Percentiles rank a stretch among this genome's conserved stretches.
Conservation (phyloP, 2,888 invertebrate genomes). For the Norana najaformis region DNA sequence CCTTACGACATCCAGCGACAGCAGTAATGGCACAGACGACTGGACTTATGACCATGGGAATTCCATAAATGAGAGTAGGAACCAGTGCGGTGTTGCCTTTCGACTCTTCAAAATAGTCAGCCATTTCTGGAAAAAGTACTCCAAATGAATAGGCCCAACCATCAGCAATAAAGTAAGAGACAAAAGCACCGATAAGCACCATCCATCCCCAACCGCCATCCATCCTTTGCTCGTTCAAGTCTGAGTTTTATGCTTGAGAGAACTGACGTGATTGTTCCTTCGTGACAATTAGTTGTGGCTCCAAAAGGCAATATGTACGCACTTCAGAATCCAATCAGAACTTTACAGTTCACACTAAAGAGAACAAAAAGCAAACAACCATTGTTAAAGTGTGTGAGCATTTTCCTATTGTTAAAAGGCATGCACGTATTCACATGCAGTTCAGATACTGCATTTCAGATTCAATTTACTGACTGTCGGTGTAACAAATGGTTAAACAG, state of each 20-base stretch:
- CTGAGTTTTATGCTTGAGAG: neutral
- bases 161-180: slow-evolving; percentile 45
- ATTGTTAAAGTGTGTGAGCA: neutral
- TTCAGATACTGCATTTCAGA: neutral
- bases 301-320: neutral
- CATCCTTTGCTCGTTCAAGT: neutral
- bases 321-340: neutral
- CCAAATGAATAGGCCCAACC: slow-evolving; percentile 47
- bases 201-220: slow-evolving; percentile 47
- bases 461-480: neutral
- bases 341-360: neutral
- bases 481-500: neutral
- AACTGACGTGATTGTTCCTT: neutral
- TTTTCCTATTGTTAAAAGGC: neutral
- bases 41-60: slow-evolving; percentile 45
- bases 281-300: neutral
- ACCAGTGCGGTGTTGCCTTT: slow-evolving; percentile 45
- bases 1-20: slow-evolving; percentile 40
- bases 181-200: slow-evolving; percentile 44
- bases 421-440: neutral
- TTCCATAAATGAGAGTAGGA: slow-evolving; percentile 45
- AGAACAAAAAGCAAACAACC: neutral
- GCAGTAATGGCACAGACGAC: slow-evolving; percentile 44
- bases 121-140: slow-evolving; percentile 41
- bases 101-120: slow-evolving; percentile 42